These are phyloP conservation scores for Zoroaster sp. DNA, from an alignment of 53 echinoderm and acorn worm genomes.

Conservation along the genomic window DNA sequence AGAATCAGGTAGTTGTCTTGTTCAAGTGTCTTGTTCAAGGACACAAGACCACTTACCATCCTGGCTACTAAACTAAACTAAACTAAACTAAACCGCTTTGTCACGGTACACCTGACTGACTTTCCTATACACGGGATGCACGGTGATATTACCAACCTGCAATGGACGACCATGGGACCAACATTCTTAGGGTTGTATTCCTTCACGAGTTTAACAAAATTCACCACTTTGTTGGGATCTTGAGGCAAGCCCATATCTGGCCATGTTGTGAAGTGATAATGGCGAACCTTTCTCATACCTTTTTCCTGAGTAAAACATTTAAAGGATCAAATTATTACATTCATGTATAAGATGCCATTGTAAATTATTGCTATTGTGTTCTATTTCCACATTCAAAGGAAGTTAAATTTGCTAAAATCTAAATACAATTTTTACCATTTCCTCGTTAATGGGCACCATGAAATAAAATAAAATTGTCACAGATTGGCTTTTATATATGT, in stretches of 20 bases:
- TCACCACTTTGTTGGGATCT: slow-evolving; percentile 61
- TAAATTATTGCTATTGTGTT: background rate
- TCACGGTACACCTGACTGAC: too few species aligned
- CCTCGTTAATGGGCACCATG: too few species aligned
- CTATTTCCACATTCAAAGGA: background rate
- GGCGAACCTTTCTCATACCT: slow-evolving; percentile 46
- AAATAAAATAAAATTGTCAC: too few species aligned
- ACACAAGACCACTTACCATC: too few species aligned
- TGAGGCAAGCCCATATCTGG: slow-evolving; percentile 83
- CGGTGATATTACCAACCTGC: slow-evolving; percentile 64
- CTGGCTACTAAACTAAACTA: too few species aligned
- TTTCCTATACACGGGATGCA: too few species aligned
- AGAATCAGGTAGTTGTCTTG: too few species aligned
- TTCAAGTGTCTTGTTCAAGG: too few species aligned
- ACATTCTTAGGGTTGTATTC: slow-evolving; percentile 12
- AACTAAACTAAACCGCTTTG: background rate
- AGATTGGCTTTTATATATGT: too few species aligned
- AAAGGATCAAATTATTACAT: background rate
- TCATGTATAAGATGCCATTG: background rate
- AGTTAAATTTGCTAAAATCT: background rate
- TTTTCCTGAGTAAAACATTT: background rate
- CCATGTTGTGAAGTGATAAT: slow-evolving; percentile 83
- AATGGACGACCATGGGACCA: slow-evolving; percentile 72
- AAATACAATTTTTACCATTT: background rate
- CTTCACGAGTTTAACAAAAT: slow-evolving; percentile 53